Conservation (phyloP, 2,797 vertebrate genomes). For the Lemur catta region DNA sequence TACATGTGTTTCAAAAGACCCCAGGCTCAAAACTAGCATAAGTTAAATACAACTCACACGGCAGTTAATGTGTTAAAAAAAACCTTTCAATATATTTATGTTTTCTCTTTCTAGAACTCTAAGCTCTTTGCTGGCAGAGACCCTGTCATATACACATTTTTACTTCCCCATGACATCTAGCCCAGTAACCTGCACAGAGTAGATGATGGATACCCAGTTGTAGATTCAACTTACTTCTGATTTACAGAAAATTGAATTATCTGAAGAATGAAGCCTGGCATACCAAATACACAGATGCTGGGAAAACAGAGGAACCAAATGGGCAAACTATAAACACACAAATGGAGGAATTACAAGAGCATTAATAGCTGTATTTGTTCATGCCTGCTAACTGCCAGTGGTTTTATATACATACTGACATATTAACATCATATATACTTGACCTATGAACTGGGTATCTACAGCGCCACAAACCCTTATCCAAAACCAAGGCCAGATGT, state of each 20-base stretch:
- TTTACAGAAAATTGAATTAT: background rate
- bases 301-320: background rate
- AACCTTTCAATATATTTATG: background rate
- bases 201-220: background rate
- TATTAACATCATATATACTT: rapidly evolving
- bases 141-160: too few species aligned
- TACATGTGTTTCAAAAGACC: too few species aligned
- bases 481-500: background rate
- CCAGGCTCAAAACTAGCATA: too few species aligned
- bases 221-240: background rate
- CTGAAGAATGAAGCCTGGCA: background rate
- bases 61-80: too few species aligned
- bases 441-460: background rate
- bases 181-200: background rate
- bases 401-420: too few species aligned
- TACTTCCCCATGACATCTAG: background rate
- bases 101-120: background rate
- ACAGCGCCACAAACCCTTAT: background rate
- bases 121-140: background rate
- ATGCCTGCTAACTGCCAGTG: too few species aligned
- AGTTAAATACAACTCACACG: too few species aligned
- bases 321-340: background rate
- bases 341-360: background rate
- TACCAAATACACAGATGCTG: background rate
- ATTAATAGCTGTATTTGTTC: background rate